These are phyloP conservation scores for Labia minor DNA, from an alignment of 2,888 invertebrate genomes.

Conservation along the genomic window DNA sequence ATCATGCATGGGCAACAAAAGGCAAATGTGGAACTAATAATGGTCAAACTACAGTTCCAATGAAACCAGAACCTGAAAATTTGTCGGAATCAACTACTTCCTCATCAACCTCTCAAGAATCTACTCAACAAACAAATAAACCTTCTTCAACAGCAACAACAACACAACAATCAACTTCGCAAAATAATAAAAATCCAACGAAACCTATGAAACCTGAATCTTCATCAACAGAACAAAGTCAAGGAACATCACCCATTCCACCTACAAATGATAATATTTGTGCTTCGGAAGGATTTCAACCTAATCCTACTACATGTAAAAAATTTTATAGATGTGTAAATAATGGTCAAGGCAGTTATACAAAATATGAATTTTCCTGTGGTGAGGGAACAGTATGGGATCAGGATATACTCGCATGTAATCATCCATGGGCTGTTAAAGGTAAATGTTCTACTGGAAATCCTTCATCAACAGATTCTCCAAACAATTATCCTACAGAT, in stretches of 20 bases:
- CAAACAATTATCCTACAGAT: neutral
- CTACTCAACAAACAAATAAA: neutral
- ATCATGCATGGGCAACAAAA: constrained; percentile 44
- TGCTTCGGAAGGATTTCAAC: constrained; percentile 49
- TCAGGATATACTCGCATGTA: constrained; percentile 44
- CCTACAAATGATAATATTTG: constrained; percentile 34
- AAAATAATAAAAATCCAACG: neutral
- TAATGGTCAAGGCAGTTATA: constrained; percentile 37
- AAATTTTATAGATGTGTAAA: constrained; percentile 55
- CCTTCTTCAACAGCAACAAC: neutral
- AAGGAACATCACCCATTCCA: neutral
- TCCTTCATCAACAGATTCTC: neutral
- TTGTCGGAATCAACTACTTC: neutral
- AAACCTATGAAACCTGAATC: neutral
- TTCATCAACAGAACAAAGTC: neutral
- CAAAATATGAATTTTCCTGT: constrained; percentile 43
- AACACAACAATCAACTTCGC: neutral
- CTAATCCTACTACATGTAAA: constrained; percentile 47
- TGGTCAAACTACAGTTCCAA: neutral
- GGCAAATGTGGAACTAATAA: constrained; percentile 29
- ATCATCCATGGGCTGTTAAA: constrained; percentile 39
- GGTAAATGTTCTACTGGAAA: constrained; percentile 8
- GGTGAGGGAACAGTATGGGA: constrained; percentile 49
- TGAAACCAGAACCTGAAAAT: neutral
- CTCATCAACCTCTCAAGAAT: neutral